These are phyloP conservation scores for Lagopus leucura DNA, from an alignment of 2,113 vertebrate species.

Conservation along the genomic window DNA sequence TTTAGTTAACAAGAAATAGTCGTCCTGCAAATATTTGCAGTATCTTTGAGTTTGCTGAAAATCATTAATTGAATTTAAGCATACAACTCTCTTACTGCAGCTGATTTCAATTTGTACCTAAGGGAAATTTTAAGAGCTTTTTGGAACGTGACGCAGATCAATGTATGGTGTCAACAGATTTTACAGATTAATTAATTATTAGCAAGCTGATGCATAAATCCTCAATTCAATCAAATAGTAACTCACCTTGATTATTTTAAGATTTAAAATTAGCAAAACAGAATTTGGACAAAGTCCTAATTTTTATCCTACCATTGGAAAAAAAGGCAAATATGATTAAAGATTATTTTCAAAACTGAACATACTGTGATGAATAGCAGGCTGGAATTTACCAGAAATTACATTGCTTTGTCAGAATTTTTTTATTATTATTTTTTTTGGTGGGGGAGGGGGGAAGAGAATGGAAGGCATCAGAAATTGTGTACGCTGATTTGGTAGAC, in stretches of 20 bases:
- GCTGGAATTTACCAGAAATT: background rate
- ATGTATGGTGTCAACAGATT: background rate
- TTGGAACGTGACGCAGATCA: background rate
- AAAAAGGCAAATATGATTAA: background rate
- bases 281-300: background rate
- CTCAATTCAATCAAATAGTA: background rate
- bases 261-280: background rate
- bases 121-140: background rate
- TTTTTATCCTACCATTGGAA: background rate
- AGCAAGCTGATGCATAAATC: background rate
- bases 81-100: background rate
- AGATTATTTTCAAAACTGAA: background rate
- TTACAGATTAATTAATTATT: conserved; percentile 18
- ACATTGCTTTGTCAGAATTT: background rate
- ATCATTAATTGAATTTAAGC: conserved; percentile 27
- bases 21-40: background rate
- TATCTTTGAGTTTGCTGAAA: background rate
- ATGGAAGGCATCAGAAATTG: background rate
- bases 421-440: background rate
- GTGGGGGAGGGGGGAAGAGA: background rate
- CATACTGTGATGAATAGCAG: background rate
- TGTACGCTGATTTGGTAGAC: background rate
- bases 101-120: conserved; percentile 15
- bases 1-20: background rate
- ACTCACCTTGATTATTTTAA: background rate